Evolutionary conservation across 2,113 vertebrate species (phyloP).

Genomic region (Brachyhypopomus gauderio): DNA sequence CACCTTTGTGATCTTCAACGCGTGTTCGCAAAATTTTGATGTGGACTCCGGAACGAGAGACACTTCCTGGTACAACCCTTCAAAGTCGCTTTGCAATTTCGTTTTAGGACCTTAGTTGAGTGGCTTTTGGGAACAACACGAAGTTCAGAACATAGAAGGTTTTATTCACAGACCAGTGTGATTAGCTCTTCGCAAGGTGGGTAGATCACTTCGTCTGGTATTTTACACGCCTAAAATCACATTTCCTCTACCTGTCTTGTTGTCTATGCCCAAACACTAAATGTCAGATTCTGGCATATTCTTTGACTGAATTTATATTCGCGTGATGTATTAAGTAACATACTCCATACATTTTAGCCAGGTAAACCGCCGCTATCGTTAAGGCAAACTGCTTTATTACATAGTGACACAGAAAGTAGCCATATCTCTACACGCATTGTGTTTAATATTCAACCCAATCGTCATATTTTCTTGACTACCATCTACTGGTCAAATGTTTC

Average conservation of each 20-base stretch:
- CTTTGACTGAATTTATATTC: neutral
- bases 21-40: neutral
- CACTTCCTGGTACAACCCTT: conserved; percentile 20
- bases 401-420: neutral
- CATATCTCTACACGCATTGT: neutral
- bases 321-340: neutral
- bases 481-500: conserved; percentile 12
- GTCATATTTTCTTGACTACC: neutral
- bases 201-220: neutral
- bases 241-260: neutral
- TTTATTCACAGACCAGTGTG: neutral
- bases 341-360: no score
- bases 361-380: neutral
- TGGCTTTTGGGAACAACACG: neutral
- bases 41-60: neutral
- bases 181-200: neutral
- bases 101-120: neutral
- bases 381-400: neutral
- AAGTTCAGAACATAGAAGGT: neutral
- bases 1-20: neutral
- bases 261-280: no score
- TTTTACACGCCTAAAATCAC: neutral
- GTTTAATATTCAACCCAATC: neutral
- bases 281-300: neutral
- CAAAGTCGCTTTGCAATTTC: neutral